phyloP scores from a whole-genome alignment of 2,888 invertebrate genomes.

The Parnassius orleans region DNA sequence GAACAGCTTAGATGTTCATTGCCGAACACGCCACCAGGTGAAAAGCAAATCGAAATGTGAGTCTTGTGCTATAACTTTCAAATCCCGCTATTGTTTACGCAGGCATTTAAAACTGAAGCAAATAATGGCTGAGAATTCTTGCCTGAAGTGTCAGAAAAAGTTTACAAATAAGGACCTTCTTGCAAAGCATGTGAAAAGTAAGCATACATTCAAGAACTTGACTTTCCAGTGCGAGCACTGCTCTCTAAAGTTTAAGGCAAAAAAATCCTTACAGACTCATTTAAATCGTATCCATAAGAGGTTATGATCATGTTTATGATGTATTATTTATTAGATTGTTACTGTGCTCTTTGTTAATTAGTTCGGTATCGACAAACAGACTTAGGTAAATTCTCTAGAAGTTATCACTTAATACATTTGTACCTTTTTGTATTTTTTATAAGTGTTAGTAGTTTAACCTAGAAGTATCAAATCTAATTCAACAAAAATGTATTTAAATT shows the following conservation, averaged over 20 bases:
- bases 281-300: constrained; percentile 63
- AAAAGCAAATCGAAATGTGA: constrained; percentile 69
- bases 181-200: constrained; percentile 61
- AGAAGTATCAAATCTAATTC: too few species aligned
- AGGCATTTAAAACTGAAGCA: constrained; percentile 69
- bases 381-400: too few species aligned
- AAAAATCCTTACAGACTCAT: constrained; percentile 59
- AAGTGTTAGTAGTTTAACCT: too few species aligned
- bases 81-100: constrained; percentile 67
- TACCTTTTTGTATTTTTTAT: too few species aligned
- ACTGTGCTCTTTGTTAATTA: neutral
- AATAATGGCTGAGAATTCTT: constrained; percentile 60
- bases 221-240: constrained; percentile 66
- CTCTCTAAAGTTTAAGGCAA: constrained; percentile 64
- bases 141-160: constrained; percentile 69
- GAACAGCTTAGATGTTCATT: constrained; percentile 58
- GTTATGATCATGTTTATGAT: constrained; percentile 53
- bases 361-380: neutral
- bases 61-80: constrained; percentile 67
- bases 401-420: too few species aligned
- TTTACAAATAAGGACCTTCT: constrained; percentile 59
- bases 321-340: neutral
- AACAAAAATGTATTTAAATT: too few species aligned
- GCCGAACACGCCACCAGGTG: constrained; percentile 61
- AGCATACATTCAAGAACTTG: constrained; percentile 64